Percentiles rank a stretch among this genome's conserved stretches.
These are phyloP conservation scores for Maconellicoccus hirsutus DNA, from an alignment of 1,140 invertebrate genomes.

Conservation along the genomic window DNA sequence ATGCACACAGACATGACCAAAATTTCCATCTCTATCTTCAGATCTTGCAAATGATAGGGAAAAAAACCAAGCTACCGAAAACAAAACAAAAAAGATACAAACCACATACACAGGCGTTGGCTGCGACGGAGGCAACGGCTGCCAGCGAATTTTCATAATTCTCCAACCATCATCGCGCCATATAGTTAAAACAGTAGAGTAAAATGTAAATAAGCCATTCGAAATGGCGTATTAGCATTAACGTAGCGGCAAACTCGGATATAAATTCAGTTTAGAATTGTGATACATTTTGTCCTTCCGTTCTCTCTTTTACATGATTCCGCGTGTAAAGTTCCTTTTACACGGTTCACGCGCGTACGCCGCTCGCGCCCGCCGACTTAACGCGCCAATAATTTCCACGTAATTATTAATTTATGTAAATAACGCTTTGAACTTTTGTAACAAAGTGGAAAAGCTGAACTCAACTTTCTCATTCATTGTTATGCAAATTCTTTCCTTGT, in stretches of 20 bases:
- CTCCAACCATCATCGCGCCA: too few species aligned
- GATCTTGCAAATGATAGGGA: too few species aligned
- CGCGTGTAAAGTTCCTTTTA: not conserved
- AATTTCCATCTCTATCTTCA: too few species aligned
- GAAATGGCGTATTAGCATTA: constrained; percentile 3
- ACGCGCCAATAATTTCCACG: constrained; percentile 2
- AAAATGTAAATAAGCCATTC: constrained; percentile 4
- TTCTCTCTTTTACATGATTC: constrained; percentile 9
- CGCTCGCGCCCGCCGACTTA: not conserved
- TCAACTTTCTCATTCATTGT: not conserved
- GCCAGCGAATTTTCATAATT: too few species aligned
- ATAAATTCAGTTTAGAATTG: constrained; percentile 6
- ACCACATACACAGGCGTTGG: too few species aligned
- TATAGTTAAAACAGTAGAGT: constrained; percentile 1
- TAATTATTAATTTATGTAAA: constrained; percentile 10
- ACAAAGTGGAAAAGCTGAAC: not conserved
- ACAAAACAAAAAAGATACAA: too few species aligned
- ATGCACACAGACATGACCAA: too few species aligned
- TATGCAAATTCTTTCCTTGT: constrained; percentile 5
- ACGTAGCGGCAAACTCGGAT: not conserved
- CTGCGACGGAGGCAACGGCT: too few species aligned
- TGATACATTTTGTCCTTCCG: constrained; percentile 7
- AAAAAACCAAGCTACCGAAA: too few species aligned
- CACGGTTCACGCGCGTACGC: not conserved
- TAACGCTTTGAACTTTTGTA: constrained; percentile 5